Conservation (phyloP, 2,113 vertebrate species). For the Formicarius rufipectus region DNA sequence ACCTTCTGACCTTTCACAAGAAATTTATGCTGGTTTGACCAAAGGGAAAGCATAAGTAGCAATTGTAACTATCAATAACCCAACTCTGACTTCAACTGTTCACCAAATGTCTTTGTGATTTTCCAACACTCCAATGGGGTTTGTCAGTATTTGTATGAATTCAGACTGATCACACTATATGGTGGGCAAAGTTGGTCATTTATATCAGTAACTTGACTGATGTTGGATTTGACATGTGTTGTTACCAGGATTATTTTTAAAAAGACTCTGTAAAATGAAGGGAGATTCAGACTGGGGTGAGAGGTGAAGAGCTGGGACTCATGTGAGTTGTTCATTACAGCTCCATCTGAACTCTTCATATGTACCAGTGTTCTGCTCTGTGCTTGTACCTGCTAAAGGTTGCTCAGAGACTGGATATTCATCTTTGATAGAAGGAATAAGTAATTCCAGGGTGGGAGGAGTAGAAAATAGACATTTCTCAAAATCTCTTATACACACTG, state of each 20-base stretch:
- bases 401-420: background rate
- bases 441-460: background rate
- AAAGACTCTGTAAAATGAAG: background rate
- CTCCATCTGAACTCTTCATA: background rate
- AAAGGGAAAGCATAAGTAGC: background rate
- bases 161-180: background rate
- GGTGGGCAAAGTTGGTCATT: background rate
- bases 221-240: background rate
- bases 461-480: background rate
- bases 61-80: background rate
- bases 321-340: background rate
- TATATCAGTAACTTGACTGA: background rate
- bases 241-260: background rate
- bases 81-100: background rate
- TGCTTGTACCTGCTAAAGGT: background rate
- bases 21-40: background rate
- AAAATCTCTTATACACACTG: background rate
- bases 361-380: background rate
- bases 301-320: background rate
- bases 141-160: background rate
- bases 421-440: background rate
- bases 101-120: background rate
- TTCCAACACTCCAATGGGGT: background rate
- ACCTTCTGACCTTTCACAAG: background rate
- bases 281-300: background rate